phyloP scores from a whole-genome alignment of 30 jellyfish, hydroid and myxozoan genomes.

The Hydractinia echinata region DNA sequence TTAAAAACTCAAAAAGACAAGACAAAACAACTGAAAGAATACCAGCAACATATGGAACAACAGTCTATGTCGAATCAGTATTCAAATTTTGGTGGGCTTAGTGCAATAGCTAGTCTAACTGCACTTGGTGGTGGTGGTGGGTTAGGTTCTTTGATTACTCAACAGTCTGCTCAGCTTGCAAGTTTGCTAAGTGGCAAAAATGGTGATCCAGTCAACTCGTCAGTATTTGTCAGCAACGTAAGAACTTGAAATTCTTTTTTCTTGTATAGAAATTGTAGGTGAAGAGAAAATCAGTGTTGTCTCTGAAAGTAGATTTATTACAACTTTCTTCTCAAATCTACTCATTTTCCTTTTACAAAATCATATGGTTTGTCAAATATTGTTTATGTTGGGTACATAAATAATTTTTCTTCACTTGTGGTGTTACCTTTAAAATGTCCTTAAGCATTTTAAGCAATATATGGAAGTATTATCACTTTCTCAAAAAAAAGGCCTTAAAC shows the following conservation, averaged over 20 bases:
- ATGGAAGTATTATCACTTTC: no score
- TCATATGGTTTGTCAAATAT: no score
- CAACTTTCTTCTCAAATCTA: no score
- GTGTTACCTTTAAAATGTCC: no score
- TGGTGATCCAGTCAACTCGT: slow-evolving; percentile 72
- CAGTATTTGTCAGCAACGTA: slow-evolving; percentile 93
- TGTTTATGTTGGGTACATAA: no score
- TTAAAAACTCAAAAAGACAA: slow-evolving; percentile 46
- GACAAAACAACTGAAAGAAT: slow-evolving; percentile 1
- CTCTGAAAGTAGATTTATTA: no score
- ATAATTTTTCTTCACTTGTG: no score
- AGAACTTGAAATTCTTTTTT: slow-evolving; percentile 11
- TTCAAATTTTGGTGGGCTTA: slow-evolving; percentile 44
- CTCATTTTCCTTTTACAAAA: no score
- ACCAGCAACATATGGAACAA: slow-evolving; percentile 33
- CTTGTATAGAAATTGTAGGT: no score
- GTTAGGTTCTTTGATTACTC: slow-evolving; percentile 29
- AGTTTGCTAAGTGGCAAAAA: slow-evolving; percentile 55
- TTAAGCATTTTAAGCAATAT: no score
- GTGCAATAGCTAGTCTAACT: not conserved
- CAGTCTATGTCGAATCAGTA: slow-evolving; percentile 25
- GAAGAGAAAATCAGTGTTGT: no score
- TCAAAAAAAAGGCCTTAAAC: no score
- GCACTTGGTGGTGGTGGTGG: slow-evolving; percentile 42
- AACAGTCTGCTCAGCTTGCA: slow-evolving; percentile 24